These are phyloP conservation scores for Lepus townsendii DNA, from an alignment of 2,797 vertebrate species.

Conservation along the genomic window DNA sequence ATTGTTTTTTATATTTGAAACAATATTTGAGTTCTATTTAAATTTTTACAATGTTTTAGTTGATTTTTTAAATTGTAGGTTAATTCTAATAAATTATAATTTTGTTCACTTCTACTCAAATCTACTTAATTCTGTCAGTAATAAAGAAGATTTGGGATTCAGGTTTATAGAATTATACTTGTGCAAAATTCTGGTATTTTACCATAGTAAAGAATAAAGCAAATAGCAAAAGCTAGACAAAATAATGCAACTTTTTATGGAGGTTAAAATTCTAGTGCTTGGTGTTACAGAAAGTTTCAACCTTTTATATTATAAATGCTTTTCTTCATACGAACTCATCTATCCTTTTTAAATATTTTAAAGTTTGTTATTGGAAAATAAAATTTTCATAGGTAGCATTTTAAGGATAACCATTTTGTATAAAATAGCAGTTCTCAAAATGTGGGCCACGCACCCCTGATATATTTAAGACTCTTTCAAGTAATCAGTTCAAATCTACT, in stretches of 20 bases:
- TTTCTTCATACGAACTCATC: constrained; percentile 1
- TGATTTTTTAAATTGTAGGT: constrained; percentile 26
- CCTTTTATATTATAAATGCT: not conserved
- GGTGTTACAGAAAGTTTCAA: not conserved
- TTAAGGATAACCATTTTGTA: not conserved
- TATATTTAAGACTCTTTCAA: not conserved
- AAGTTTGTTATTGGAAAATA: not conserved
- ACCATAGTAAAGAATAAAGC: not conserved
- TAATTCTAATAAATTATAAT: constrained; percentile 11
- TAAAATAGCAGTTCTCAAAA: not conserved
- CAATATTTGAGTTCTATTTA: not conserved
- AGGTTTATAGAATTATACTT: not conserved
- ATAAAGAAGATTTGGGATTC: not conserved
- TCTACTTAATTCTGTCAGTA: not conserved
- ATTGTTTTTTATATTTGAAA: not conserved
- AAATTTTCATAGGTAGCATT: not conserved
- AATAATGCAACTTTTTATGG: not conserved
- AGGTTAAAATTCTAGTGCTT: constrained; percentile 18
- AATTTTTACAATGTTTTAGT: constrained; percentile 33
- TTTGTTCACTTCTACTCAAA: not conserved
- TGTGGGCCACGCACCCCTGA: not conserved
- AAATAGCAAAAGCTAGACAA: not conserved
- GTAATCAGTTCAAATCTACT: not conserved
- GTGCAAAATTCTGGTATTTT: not conserved
- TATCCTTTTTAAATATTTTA: constrained; percentile 8